Percentiles rank a stretch among this genome's conserved stretches.
Conservation (phyloP, 2,113 vertebrate species). For the Numenius arquata region DNA sequence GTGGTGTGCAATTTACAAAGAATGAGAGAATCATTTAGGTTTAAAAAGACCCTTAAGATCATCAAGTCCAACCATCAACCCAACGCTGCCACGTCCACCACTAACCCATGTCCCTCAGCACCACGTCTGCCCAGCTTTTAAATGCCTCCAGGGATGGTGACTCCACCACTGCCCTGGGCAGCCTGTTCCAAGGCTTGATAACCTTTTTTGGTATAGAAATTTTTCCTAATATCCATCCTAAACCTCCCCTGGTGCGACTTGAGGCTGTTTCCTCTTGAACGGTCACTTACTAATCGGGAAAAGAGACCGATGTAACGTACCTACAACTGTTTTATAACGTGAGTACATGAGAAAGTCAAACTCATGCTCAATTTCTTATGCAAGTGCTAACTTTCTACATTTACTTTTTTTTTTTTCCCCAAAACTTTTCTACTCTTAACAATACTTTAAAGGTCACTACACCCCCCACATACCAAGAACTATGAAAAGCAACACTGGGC, state of each 20-base stretch:
- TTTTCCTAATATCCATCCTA: background rate
- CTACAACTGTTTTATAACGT: background rate
- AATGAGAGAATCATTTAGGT: background rate
- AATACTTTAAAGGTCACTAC: background rate
- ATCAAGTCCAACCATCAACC: background rate
- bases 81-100: background rate
- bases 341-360: background rate
- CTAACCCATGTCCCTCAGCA: background rate
- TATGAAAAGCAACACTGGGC: background rate
- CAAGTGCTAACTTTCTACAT: background rate
- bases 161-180: background rate
- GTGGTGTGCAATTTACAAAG: background rate
- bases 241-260: background rate
- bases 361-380: accelerated
- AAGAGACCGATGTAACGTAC: background rate
- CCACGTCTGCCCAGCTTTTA: accelerated
- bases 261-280: background rate
- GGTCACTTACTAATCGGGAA: background rate
- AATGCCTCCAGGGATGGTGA: background rate
- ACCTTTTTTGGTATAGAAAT: accelerated
- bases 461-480: background rate
- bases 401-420: too few species aligned
- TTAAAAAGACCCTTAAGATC: background rate
- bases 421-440: background rate
- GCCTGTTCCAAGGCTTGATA: background rate